Base-by-base conservation (phyloP, 35 echinoderm and acorn worm genomes). In the Patiria miniata region DNA sequence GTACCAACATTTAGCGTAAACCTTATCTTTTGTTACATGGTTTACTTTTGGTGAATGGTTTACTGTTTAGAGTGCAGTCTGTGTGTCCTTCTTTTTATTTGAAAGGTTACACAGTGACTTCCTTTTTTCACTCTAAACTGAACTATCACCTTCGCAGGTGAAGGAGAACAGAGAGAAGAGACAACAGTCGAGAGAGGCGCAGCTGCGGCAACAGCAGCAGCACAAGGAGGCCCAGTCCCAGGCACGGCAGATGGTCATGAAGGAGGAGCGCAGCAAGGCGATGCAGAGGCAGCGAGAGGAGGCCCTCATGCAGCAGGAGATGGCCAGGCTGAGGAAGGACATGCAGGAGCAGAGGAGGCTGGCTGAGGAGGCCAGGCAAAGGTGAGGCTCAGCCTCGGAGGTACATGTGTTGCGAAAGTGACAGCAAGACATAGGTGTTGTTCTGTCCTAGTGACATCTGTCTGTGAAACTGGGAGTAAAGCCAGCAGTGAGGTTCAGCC, bases 111-210 rank as follows among this genome's bases (percentile, higher is more conserved):
- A n/a, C n/a, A n/a, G n/a, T n/a, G n/a, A n/a, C n/a, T n/a, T n/a
- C n/a, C n/a, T n/a, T n/a, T n/a, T n/a, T n/a, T n/a, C n/a, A n/a
- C n/a, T n/a, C n/a, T n/a, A n/a, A n/a, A n/a, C n/a, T n/a, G n/a
- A n/a, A n/a, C n/a, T n/a, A 8, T 22, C 37, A 36, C 32, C 30
- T 36, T n/a, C n/a, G 14, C 40, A 97, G 91, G 91, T 97, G 10
- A 97, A 91, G 51, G 91, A 93, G 78, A 97, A 97, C 51, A 59
- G 91, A 21, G 60, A 88, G 88, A 97, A 97, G 73, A 42, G 86
- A 65, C 83, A 97, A 42, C 78, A 68, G 80, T 83, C 90, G 33
- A 38, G 78, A 42, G 65, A 81, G 16, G 30, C 86, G 42, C 81
- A 86, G 59, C 86, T 89, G 26, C 58, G 79, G 50, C 82, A 80